Conservation (phyloP, 2,113 vertebrate species). For the Lasiurus cinereus region DNA sequence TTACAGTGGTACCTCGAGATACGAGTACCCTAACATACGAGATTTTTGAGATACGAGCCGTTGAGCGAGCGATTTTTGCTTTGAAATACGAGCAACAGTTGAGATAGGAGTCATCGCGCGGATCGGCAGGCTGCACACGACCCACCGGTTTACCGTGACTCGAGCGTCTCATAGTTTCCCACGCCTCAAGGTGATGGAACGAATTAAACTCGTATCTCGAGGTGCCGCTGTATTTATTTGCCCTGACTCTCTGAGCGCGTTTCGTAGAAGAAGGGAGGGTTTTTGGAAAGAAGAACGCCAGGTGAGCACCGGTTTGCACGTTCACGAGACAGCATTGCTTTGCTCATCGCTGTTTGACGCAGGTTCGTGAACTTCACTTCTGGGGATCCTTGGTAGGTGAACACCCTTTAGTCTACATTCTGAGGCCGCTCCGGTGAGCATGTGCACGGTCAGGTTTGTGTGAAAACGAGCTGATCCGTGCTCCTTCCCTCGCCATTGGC, state of each 20-base stretch:
- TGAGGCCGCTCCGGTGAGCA: not conserved
- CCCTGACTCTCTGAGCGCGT: constrained; percentile 8
- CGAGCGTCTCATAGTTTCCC: too few species aligned
- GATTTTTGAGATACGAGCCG: not conserved
- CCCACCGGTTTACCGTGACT: too few species aligned
- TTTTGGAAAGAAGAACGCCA: not conserved
- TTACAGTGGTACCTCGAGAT: not conserved
- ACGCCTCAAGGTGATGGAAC: too few species aligned
- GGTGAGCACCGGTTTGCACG: not conserved
- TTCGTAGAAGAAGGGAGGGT: not conserved
- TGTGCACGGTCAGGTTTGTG: not conserved
- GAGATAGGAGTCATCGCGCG: too few species aligned
- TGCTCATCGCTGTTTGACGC: not conserved
- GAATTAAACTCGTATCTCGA: too few species aligned
- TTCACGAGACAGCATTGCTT: not conserved
- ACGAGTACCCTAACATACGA: too few species aligned
- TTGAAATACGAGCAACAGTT: too few species aligned
- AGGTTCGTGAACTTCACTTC: too few species aligned
- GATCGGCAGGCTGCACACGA: too few species aligned
- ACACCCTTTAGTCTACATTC: not conserved
- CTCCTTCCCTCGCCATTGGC: not conserved
- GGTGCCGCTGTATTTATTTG: not conserved
- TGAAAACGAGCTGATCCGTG: not conserved
- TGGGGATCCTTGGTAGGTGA: not conserved
- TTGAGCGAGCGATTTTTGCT: not conserved